Conservation (phyloP, 2,113 vertebrate genomes). For the Rostratula benghalensis region DNA sequence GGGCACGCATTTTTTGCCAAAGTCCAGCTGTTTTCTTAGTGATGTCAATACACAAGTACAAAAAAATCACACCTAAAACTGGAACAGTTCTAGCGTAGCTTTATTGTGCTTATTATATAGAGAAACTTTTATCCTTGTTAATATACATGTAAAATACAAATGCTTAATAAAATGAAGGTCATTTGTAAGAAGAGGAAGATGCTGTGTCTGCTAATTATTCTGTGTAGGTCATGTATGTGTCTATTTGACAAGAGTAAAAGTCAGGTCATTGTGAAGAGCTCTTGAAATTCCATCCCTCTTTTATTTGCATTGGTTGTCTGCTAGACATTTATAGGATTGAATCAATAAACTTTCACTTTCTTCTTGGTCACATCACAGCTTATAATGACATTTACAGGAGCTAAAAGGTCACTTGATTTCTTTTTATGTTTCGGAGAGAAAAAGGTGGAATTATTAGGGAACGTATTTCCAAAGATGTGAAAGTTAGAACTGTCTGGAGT, state of each 20-base stretch:
- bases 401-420: slow-evolving; percentile 41
- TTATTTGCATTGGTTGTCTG: neutral
- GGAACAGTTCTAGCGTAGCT: neutral
- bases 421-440: neutral
- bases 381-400: slow-evolving; percentile 47
- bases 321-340: neutral
- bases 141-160: neutral
- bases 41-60: neutral
- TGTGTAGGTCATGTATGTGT: neutral
- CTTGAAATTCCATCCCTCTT: neutral
- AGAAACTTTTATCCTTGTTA: neutral
- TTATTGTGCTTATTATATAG: neutral
- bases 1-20: neutral
- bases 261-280: neutral
- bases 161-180: neutral
- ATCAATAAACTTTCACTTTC: neutral
- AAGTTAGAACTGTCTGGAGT: neutral
- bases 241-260: neutral
- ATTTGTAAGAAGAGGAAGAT: neutral
- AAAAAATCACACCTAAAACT: neutral
- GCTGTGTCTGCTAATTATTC: neutral
- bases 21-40: neutral
- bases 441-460: neutral
- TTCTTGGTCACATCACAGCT: slow-evolving; percentile 16
- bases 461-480: neutral